These are phyloP conservation scores for Exocentrus adspersus DNA, from an alignment of 2,888 invertebrate genomes.

Conservation along the genomic window DNA sequence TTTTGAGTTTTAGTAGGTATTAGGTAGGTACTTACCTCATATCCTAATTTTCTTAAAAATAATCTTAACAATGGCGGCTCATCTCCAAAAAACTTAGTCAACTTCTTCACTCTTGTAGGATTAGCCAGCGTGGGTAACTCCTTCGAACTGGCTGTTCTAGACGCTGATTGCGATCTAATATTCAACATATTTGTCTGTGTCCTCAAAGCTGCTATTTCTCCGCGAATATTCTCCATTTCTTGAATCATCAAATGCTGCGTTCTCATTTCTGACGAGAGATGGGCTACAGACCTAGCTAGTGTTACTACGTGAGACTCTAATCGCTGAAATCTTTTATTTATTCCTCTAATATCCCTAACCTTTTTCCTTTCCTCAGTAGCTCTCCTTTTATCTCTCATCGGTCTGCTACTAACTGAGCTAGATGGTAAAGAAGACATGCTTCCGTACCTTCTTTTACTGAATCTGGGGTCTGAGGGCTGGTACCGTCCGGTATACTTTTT, in stretches of 20 bases:
- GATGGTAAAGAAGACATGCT: conserved; percentile 87
- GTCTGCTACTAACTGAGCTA: conserved; percentile 83
- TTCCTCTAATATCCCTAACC: conserved; percentile 74
- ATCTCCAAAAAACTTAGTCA: conserved; percentile 94
- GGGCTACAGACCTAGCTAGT: conserved; percentile 88
- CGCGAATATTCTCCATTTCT: conserved; percentile 88
- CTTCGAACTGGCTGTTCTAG: conserved; percentile 66
- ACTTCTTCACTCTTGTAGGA: conserved; percentile 85
- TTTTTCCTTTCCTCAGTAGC: conserved; percentile 80
- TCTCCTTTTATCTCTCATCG: conserved; percentile 75
- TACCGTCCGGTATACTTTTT: conserved; percentile 62
- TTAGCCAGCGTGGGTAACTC: conserved; percentile 82
- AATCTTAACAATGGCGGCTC: conserved; percentile 90
- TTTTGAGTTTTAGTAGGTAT: no score
- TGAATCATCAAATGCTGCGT: conserved; percentile 89
- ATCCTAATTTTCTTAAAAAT: conserved; percentile 90
- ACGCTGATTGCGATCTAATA: conserved; percentile 74
- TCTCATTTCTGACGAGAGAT: conserved; percentile 90
- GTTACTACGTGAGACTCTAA: conserved; percentile 93
- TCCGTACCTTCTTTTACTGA: conserved; percentile 70
- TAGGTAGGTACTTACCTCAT: conserved; percentile 73
- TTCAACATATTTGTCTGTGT: conserved; percentile 73
- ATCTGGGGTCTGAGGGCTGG: conserved; percentile 68
- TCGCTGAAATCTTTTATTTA: conserved; percentile 87
- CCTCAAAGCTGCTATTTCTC: conserved; percentile 81